A percentile compares a stretch with the other conserved stretches of the same genome.
These are phyloP conservation scores for Tenthredo scrophulariae DNA, from an alignment of 2,888 invertebrate species.

Conservation along the genomic window DNA sequence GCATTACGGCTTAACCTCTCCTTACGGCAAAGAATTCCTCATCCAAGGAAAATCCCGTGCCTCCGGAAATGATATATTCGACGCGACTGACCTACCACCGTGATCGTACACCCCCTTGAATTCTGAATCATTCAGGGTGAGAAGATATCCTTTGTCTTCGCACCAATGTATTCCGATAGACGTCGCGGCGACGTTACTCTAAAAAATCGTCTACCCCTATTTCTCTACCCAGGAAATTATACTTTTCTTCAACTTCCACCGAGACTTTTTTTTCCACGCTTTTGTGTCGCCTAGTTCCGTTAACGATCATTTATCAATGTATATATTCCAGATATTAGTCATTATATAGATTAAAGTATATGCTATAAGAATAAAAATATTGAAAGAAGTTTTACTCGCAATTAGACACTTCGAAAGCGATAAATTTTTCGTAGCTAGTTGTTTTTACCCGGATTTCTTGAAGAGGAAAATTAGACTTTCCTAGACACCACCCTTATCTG, in stretches of 20 bases:
- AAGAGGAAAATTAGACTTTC: not conserved
- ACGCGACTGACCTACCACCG: constrained; percentile 59
- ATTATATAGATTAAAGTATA: too few species aligned
- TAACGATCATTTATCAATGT: constrained; percentile 22
- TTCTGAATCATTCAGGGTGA: constrained; percentile 29
- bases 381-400: not conserved
- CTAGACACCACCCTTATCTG: not conserved
- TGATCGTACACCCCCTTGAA: constrained; percentile 40
- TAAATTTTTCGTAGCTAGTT: not conserved
- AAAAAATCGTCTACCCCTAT: constrained; percentile 11
- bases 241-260: constrained; percentile 25
- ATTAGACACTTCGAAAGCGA: not conserved
- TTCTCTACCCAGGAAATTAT: constrained; percentile 33
- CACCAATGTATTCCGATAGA: constrained; percentile 43
- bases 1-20: constrained; percentile 52
- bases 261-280: not conserved
- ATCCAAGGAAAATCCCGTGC: constrained; percentile 57
- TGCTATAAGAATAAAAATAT: not conserved
- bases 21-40: constrained; percentile 59
- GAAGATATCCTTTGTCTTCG: constrained; percentile 35
- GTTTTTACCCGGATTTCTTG: not conserved
- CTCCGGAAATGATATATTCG: constrained; percentile 63
- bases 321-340: not conserved
- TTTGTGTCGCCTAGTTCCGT: not conserved
- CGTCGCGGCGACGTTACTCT: constrained; percentile 25